A percentile compares a stretch with the other conserved stretches of the same genome.
These are phyloP conservation scores for Caenorhabditis japonica DNA, from an alignment of 2,888 invertebrate genomes.

Conservation along the genomic window DNA sequence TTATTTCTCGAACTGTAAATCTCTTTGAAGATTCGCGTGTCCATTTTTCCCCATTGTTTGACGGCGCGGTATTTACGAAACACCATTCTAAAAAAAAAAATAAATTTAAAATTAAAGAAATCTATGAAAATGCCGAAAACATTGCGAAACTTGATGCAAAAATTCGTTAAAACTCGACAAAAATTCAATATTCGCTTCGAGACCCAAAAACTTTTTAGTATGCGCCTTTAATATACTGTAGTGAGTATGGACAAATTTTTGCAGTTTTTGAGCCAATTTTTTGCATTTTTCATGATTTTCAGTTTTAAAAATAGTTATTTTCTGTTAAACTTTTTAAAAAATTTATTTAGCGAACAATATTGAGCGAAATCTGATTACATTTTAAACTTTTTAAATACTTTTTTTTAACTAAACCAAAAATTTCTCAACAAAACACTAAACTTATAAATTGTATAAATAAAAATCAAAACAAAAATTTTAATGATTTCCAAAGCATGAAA, in stretches of 20 bases:
- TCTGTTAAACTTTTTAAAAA: too few species aligned
- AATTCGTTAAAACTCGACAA: too few species aligned
- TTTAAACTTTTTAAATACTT: too few species aligned
- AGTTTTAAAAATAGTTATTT: conserved; percentile 13
- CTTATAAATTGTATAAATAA: too few species aligned
- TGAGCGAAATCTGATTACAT: too few species aligned
- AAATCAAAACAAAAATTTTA: neutral
- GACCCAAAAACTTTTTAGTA: neutral
- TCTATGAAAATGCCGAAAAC: conserved; percentile 4
- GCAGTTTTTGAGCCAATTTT: neutral
- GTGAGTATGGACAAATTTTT: neutral
- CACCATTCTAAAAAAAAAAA: conserved; percentile 58
- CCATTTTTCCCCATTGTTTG: conserved; percentile 71
- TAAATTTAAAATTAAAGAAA: neutral
- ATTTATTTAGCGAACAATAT: too few species aligned
- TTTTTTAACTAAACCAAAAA: too few species aligned
- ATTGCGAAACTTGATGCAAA: too few species aligned
- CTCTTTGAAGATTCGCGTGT: conserved; percentile 73
- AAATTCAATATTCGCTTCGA: too few species aligned
- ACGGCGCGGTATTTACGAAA: conserved; percentile 69
- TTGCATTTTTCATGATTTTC: neutral
- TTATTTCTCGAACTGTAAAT: conserved; percentile 65
- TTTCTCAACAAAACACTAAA: too few species aligned
- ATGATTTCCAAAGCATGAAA: neutral
- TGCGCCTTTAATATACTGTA: conserved; percentile 12